A percentile compares a stretch with the other conserved stretches of the same genome.
These are phyloP conservation scores for Cyphomyrus plagiostoma DNA, from an alignment of 2,113 vertebrate species.

Conservation along the genomic window DNA sequence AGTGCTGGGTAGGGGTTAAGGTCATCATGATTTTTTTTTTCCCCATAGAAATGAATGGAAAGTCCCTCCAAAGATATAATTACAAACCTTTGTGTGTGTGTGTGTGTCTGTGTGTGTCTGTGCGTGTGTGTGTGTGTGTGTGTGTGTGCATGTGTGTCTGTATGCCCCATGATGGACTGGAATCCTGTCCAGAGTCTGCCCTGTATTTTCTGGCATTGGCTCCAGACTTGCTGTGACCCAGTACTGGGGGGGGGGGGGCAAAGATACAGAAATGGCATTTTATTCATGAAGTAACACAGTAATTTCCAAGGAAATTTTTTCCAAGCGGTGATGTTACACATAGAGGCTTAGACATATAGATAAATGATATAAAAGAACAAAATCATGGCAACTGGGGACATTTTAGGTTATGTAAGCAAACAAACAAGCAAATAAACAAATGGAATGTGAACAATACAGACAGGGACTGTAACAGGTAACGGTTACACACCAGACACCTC, in stretches of 20 bases:
- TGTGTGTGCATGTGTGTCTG: not conserved
- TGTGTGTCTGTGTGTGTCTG: not conserved
- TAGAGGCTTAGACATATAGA: not conserved
- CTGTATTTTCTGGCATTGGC: not conserved
- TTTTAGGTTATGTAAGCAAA: not conserved
- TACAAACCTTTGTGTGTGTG: not conserved
- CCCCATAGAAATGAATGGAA: no score
- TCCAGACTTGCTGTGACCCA: not conserved
- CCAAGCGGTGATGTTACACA: not conserved
- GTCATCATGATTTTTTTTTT: no score
- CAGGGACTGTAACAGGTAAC: not conserved
- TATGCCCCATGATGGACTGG: not conserved
- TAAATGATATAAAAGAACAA: not conserved
- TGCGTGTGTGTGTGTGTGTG: not conserved
- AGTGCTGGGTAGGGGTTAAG: no score
- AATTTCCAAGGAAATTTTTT: not conserved
- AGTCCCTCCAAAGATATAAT: no score
- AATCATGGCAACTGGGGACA: not conserved
- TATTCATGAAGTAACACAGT: not conserved
- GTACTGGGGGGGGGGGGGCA: not conserved
- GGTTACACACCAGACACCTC: not conserved
- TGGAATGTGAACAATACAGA: not conserved
- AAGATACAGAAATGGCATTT: not conserved
- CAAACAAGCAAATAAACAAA: not conserved
- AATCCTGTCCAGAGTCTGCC: not conserved